Evolutionary conservation across 1,140 invertebrate species (phyloP), one percentile per base, ranked within the genome.

Genomic region (Muscidifurax raptorellus): DNA sequence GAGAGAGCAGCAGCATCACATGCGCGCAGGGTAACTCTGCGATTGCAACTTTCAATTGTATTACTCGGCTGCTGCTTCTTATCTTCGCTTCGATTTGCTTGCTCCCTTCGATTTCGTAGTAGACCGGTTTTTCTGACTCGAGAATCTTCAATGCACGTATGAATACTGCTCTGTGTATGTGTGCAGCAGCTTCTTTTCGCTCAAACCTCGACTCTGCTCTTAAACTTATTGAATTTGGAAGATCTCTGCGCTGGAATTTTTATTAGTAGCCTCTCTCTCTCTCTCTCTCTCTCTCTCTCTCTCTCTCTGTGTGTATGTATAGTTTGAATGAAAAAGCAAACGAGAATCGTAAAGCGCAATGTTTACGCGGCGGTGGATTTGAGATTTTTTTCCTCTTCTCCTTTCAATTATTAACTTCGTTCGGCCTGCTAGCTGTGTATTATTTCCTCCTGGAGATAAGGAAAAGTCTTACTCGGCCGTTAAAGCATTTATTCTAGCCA

Each of bases 31-130:
- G 86, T 87, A 88, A 87, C 86, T 88, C 85, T 86, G 86, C 77
- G 86, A 88, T 88, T 89, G 86, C 86, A 82, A 86, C 84, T 86
- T 86, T 84, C 86, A 86, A 88, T 88, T 86, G 86, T 86, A 88
- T 87, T 86, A 86, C 83, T 64, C 59, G 1, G 52, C 22, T 32
- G 27, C 28, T n/a, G 27, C 25, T 67, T 66, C 77, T 44, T n/a
- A 36, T 77, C 40, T 64, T 15, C 25, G n/a, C 76, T 52, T 78
- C 47, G n/a, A 59, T 32, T 64, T 52, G 15, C 27, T 74, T 74
- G 13, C 28, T 22, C 32, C 13, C 47, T 59, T 75, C 36, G 9
- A 75, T 75, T 44, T 30, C 32, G 36, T 18, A 40, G 18, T 59
- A 59, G 52, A 59, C 52, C 52, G 52, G 52, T 59, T 59, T n/a